Conservation (phyloP, 2,113 vertebrate genomes). For the Carollia perspicillata region DNA sequence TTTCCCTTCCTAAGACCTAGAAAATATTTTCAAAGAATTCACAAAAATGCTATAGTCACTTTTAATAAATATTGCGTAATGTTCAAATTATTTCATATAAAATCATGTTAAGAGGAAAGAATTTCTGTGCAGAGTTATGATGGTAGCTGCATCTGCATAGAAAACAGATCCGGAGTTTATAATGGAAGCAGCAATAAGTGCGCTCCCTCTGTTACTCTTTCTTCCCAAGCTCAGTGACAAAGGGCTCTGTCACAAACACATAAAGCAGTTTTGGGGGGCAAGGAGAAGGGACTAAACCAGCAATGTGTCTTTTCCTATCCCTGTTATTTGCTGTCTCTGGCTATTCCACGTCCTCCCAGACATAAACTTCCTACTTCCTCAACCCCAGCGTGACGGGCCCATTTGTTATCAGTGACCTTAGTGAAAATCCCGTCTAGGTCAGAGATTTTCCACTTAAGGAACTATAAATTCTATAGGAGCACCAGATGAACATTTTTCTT, state of each 20-base stretch:
- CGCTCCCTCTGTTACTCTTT: neutral
- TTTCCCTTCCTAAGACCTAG: neutral
- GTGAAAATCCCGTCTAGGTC: constrained; percentile 1
- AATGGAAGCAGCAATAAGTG: neutral
- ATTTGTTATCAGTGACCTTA: constrained; percentile 49
- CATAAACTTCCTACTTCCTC: constrained; percentile 19
- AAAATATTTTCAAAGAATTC: neutral
- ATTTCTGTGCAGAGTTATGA: neutral
- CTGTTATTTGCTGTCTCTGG: neutral
- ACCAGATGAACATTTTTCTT: neutral
- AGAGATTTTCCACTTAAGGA: constrained; percentile 50
- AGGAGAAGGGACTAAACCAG: neutral
- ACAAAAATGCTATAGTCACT: neutral
- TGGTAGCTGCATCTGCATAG: neutral
- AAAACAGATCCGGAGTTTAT: neutral
- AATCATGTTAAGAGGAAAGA: neutral
- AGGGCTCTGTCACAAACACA: neutral
- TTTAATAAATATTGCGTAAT: neutral
- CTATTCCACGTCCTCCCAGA: neutral
- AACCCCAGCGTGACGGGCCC: neutral
- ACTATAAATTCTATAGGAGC: constrained; percentile 1
- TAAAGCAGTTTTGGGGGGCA: neutral
- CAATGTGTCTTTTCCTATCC: neutral
- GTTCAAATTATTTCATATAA: neutral
- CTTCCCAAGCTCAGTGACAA: neutral